Evolutionary conservation across 2,797 vertebrate species (phyloP), one percentile per base, ranked within the genome.

Genomic region (Phylloscopus collybita): DNA sequence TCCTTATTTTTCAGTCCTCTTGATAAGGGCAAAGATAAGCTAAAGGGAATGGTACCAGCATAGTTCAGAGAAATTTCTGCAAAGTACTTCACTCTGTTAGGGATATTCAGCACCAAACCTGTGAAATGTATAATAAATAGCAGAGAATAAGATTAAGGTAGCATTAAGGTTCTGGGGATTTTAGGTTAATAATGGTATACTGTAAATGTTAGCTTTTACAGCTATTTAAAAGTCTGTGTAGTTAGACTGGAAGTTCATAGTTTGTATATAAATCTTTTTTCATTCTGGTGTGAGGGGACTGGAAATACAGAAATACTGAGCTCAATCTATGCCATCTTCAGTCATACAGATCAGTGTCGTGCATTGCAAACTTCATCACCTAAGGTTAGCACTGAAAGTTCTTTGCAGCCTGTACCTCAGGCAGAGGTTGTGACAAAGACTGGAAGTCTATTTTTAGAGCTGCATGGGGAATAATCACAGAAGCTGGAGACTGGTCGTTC

Each of bases 381-480:
- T 56, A 22, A 30, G 59, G 45, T 79, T 69, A 74, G 65, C 45
- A 47, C 70, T 83, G 67, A 21, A 90, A 86, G 75, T 88, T 86
- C 82, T 92, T 88, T 72, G 80, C 76, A 86, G 45, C 22, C 47
- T 84, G 65, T 80, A 78, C n/a, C 53, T 83, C 0, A 0, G 53
- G 53, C 81, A 91, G 67, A 78, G 89, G 60, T 85, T 83, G 49
- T 83, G 61, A 71, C 72, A 90, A 90, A 81, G 91, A 30, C 74
- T 88, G 32, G 54, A 80, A 79, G 40, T 56, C 86, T 86, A 38
- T 88, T 93, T 95, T 86, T 95, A 88, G 83, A 90, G 30, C 50
- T 86, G 44, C 54, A 45, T 50, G 75, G 76, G 50, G 34, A 92
- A 60, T 80, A 92, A 86, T 95, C 56, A 59, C 60, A 81, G 73